Evolutionary conservation across 2,113 vertebrate genomes (phyloP).

Genomic region (Vulpes lagopus): DNA sequence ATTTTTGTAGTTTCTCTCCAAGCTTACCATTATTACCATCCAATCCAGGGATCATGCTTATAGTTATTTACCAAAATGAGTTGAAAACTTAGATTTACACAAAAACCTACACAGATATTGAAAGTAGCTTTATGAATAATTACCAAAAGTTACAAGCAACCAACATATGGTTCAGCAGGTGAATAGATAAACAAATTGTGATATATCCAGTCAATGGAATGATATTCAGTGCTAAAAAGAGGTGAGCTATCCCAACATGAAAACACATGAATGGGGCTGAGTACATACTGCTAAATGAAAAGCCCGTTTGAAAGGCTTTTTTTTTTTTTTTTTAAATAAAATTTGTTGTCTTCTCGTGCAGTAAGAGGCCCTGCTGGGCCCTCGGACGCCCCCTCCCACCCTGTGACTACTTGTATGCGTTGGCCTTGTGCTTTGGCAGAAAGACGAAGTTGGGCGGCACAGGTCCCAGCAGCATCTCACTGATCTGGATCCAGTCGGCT

Average conservation of each 20-base stretch:
- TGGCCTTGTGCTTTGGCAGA: conserved; percentile 98
- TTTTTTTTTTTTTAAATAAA: conserved; percentile 41
- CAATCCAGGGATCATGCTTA: not conserved
- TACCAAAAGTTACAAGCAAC: not conserved
- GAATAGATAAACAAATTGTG: not conserved
- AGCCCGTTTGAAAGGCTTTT: not conserved
- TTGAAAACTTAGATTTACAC: not conserved
- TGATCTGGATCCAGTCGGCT: conserved; percentile 95
- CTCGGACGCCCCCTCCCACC: fast-evolving
- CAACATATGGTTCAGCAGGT: not conserved
- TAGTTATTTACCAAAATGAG: not conserved
- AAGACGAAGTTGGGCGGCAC: conserved; percentile 94
- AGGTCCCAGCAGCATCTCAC: conserved; percentile 96
- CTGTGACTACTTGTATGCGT: conserved; percentile 91
- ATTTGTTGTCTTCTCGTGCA: conserved; percentile 48
- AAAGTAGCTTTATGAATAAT: not conserved
- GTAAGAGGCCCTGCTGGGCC: too few species aligned
- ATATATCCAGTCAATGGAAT: not conserved
- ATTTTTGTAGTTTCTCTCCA: not conserved
- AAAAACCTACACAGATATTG: not conserved
- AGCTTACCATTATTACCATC: not conserved
- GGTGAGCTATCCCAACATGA: not conserved
- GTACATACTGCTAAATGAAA: not conserved
- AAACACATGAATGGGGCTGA: not conserved
- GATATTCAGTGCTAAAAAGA: not conserved